Evolutionary conservation across 2,888 invertebrate species (phyloP).

Genomic region (Autographa pulchrina): DNA sequence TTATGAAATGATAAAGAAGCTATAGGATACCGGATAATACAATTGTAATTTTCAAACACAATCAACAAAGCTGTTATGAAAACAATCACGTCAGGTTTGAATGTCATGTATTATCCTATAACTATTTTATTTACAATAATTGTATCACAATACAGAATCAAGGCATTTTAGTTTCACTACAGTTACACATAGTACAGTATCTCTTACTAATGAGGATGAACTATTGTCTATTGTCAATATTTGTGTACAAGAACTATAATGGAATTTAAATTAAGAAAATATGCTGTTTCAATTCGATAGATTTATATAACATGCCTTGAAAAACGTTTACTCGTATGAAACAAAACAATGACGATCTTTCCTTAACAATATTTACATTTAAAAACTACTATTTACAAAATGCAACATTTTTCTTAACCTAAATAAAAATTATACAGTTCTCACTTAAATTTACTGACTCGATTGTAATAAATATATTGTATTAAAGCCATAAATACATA

Average conservation of each 20-base stretch:
- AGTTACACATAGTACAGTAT: not conserved
- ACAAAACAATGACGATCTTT: constrained; percentile 47
- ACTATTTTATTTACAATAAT: constrained; percentile 69
- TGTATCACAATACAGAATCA: constrained; percentile 80
- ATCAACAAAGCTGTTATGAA: constrained; percentile 16
- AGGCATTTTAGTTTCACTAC: constrained; percentile 69
- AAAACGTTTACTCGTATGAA: constrained; percentile 30
- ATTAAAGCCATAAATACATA: constrained; percentile 68
- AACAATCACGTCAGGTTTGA: constrained; percentile 45
- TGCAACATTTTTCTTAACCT: constrained; percentile 66
- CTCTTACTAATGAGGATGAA: constrained; percentile 1
- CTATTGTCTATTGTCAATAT: constrained; percentile 2
- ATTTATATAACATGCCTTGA: constrained; percentile 38
- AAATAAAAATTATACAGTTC: constrained; percentile 64
- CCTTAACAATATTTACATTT: constrained; percentile 56
- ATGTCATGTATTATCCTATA: constrained; percentile 56
- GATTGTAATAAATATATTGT: constrained; percentile 81
- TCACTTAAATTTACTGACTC: constrained; percentile 86
- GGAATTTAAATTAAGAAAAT: constrained; percentile 9
- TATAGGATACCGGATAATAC: constrained; percentile 5
- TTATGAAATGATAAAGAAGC: constrained; percentile 26
- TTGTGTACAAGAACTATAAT: not conserved
- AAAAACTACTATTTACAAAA: constrained; percentile 63
- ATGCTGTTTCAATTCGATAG: not conserved
- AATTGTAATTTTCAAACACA: constrained; percentile 11